Conservation (phyloP, 2,113 vertebrate genomes). For the Penelope pileata region DNA sequence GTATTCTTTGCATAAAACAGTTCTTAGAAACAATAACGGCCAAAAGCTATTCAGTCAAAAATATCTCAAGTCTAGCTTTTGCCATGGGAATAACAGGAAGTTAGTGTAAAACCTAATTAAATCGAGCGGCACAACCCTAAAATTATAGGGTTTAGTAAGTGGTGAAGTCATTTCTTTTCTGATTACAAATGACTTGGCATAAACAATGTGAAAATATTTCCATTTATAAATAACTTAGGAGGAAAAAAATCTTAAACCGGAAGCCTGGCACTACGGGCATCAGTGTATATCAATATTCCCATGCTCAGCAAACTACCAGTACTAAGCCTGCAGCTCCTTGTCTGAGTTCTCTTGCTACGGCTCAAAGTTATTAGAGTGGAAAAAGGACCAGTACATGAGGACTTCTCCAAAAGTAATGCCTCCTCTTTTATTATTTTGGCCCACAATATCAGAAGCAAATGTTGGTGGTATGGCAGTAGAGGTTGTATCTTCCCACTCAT, state of each 20-base stretch:
- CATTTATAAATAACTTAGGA: not conserved
- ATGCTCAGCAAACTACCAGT: not conserved
- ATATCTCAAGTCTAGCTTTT: not conserved
- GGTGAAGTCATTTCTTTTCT: slow-evolving; percentile 34
- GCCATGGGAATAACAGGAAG: slow-evolving; percentile 38
- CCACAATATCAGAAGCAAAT: too few species aligned
- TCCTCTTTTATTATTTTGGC: too few species aligned
- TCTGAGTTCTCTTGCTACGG: not conserved
- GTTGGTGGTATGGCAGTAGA: not conserved
- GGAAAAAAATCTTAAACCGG: not conserved
- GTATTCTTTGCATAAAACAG: not conserved
- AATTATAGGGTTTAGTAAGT: not conserved
- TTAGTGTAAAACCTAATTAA: slow-evolving; percentile 34
- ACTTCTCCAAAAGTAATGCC: too few species aligned
- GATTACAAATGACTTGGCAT: slow-evolving; percentile 6
- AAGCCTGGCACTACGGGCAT: not conserved
- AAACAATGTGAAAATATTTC: not conserved
- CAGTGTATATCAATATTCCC: slow-evolving; percentile 12
- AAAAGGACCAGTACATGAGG: too few species aligned
- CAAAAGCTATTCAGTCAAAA: slow-evolving; percentile 17
- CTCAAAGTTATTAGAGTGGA: not conserved
- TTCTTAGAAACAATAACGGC: slow-evolving; percentile 27
- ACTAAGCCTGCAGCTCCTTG: not conserved
- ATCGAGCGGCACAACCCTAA: not conserved
- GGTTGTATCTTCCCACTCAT: not conserved